Percentiles rank a stretch among this genome's conserved stretches.
These are phyloP conservation scores for Aix galericulata DNA, from an alignment of 2,113 vertebrate genomes.

Conservation along the genomic window DNA sequence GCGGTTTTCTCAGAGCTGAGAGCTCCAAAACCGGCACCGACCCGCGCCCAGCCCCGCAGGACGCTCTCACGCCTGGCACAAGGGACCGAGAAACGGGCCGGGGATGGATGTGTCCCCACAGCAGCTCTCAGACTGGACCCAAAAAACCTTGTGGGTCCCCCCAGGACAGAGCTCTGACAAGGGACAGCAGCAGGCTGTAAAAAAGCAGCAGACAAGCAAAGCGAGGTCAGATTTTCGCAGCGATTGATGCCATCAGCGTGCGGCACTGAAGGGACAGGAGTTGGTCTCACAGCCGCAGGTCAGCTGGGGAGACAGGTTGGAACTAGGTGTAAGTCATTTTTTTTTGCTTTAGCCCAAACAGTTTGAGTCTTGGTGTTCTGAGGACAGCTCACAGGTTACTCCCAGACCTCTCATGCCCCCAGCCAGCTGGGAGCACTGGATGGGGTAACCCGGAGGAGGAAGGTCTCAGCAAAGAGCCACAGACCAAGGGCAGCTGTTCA, in stretches of 20 bases:
- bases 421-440: background rate
- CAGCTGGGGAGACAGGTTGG: background rate
- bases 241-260: background rate
- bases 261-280: background rate
- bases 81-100: background rate
- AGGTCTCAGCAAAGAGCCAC: background rate
- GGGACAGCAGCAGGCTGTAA: background rate
- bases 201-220: background rate
- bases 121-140: background rate
- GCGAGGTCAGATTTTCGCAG: background rate
- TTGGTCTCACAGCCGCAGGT: background rate
- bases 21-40: rapidly evolving
- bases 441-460: background rate
- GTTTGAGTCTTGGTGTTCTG: background rate
- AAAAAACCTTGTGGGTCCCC: background rate
- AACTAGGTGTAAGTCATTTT: background rate
- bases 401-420: background rate
- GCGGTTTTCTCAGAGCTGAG: background rate
- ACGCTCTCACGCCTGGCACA: rapidly evolving
- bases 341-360: background rate
- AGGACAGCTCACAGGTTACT: background rate
- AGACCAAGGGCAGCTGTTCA: background rate
- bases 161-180: background rate
- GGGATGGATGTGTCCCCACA: no score
- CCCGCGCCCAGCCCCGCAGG: background rate